A percentile compares a stretch with the other conserved stretches of the same genome.
These are phyloP conservation scores for Hypotaenidia okinawae DNA, from an alignment of 2,797 vertebrate species.

Conservation along the genomic window DNA sequence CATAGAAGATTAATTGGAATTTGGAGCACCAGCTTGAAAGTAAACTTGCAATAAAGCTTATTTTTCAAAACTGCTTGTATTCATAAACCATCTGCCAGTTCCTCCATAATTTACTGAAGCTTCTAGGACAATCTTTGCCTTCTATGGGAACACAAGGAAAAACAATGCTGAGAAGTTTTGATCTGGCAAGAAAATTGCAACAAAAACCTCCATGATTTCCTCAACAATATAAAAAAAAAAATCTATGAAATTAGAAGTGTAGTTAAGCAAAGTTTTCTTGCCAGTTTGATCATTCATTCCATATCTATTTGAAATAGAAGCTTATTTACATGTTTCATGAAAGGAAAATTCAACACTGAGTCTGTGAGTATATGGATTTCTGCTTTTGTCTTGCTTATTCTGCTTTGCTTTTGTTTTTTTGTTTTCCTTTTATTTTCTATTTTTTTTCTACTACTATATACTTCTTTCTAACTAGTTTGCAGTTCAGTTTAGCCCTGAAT, in stretches of 20 bases:
- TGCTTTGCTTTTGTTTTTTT: not conserved
- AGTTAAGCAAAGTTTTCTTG: not conserved
- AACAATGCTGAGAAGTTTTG: constrained; percentile 1
- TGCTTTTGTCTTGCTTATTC: not conserved
- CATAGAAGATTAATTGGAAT: constrained; percentile 15
- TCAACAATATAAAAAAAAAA: not conserved
- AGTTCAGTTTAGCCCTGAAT: not conserved
- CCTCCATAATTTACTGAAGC: constrained; percentile 5
- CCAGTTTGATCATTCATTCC: not conserved
- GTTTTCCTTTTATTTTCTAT: not conserved
- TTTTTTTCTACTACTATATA: not conserved
- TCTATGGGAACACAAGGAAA: not conserved
- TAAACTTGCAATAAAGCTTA: constrained; percentile 27
- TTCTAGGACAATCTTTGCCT: constrained; percentile 32
- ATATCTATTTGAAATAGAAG: not conserved
- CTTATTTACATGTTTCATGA: not conserved
- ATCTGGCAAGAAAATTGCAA: not conserved
- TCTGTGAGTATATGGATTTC: not conserved
- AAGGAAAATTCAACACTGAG: not conserved
- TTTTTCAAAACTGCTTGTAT: constrained; percentile 41
- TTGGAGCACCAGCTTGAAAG: constrained; percentile 41
- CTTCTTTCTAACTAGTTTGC: not conserved
- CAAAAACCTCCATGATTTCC: not conserved
- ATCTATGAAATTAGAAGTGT: not conserved
- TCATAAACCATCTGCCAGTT: constrained; percentile 55